Evolutionary conservation across 2,888 invertebrate genomes (phyloP).

Genomic region (Eristalis pertinax): DNA sequence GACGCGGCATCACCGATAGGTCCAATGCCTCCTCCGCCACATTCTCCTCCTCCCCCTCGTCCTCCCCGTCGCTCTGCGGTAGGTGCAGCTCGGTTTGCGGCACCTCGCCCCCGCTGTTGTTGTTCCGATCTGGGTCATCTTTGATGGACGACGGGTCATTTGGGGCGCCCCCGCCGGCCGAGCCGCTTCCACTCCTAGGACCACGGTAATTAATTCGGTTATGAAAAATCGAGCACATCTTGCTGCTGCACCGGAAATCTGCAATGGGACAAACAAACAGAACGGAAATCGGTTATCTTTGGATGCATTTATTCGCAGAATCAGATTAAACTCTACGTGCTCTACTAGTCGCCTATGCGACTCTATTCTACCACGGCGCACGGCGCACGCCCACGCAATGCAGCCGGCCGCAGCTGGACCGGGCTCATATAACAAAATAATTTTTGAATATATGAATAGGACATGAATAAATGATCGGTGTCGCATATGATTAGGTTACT

Average conservation of each 20-base stretch:
- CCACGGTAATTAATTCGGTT: conserved; percentile 80
- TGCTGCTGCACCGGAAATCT: conserved; percentile 51
- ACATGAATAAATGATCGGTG: conserved; percentile 78
- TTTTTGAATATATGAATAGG: conserved; percentile 80
- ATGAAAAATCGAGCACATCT: conserved; percentile 80
- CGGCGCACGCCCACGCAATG: background rate
- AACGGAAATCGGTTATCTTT: conserved; percentile 41
- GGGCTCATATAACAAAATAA: conserved; percentile 78
- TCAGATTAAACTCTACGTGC: conserved; percentile 36
- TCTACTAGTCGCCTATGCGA: too few relatives aligned
- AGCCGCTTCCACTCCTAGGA: conserved; percentile 74
- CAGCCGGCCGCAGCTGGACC: conserved; percentile 6
- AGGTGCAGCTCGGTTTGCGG: conserved; percentile 42
- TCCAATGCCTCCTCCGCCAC: conserved; percentile 78
- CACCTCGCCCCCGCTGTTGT: conserved; percentile 75
- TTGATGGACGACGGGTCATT: conserved; percentile 75
- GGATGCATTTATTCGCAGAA: conserved; percentile 64
- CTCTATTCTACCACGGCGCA: background rate
- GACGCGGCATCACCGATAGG: conserved; percentile 77
- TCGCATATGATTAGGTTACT: conserved; percentile 77
- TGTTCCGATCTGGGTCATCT: conserved; percentile 79
- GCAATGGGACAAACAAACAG: conserved; percentile 39
- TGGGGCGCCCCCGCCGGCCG: conserved; percentile 55
- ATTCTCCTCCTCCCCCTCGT: conserved; percentile 73
- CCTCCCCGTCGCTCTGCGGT: conserved; percentile 54